These are phyloP conservation scores for Tringa solitaria DNA, from an alignment of 2,113 vertebrate genomes.

Conservation along the genomic window DNA sequence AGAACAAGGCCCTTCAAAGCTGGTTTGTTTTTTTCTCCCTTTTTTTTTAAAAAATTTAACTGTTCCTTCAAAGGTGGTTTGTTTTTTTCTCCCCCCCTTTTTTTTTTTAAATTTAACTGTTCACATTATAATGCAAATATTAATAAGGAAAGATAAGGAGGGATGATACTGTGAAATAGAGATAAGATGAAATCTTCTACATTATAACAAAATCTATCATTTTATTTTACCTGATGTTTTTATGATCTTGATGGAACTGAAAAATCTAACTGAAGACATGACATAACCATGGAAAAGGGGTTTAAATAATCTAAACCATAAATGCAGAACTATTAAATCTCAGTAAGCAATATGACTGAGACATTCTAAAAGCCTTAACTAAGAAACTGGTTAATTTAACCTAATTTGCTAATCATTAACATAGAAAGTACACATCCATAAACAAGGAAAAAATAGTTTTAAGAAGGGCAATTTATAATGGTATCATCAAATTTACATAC, in stretches of 20 bases:
- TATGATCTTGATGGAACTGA: background rate
- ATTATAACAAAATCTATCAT: background rate
- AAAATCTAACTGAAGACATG: background rate
- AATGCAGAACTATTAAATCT: background rate
- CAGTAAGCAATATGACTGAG: background rate
- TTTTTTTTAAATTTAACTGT: background rate
- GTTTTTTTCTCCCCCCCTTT: accelerated
- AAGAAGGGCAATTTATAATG: background rate
- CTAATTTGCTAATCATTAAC: background rate
- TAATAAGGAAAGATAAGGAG: background rate
- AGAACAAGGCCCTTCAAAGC: background rate
- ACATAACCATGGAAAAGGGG: background rate
- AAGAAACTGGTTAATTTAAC: background rate
- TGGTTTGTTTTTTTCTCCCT: background rate
- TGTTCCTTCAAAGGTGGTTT: background rate
- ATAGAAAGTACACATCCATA: background rate
- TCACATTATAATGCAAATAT: background rate
- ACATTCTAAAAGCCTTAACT: background rate
- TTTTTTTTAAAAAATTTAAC: background rate
- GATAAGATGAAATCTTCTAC: background rate
- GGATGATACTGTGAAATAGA: background rate
- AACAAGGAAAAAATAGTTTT: background rate
- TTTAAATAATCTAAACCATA: background rate
- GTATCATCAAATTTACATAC: background rate
- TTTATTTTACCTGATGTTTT: background rate